These are phyloP conservation scores for Phymanthus crucifer DNA, from an alignment of 92 coral and sea anemone genomes.

Conservation along the genomic window DNA sequence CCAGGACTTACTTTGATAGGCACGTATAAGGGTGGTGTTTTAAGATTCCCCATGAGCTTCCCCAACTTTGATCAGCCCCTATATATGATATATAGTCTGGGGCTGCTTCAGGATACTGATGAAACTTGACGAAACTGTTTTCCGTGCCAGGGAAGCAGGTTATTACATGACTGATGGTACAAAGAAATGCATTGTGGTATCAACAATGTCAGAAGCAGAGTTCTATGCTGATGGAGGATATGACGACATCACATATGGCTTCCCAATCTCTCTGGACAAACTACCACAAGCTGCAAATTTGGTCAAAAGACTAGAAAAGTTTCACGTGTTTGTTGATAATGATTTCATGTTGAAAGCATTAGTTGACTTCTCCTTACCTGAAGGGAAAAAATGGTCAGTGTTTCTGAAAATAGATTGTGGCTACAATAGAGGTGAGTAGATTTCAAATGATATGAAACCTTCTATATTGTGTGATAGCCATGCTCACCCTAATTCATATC, in stretches of 20 bases:
- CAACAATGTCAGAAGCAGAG: conserved; percentile 90
- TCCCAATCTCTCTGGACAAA: conserved; percentile 80
- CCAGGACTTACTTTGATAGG: no score
- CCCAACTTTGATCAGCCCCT: no score
- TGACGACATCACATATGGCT: conserved; percentile 90
- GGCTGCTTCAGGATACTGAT: no score
- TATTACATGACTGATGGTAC: conserved; percentile 81
- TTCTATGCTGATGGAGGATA: conserved; percentile 78
- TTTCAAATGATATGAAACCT: no score
- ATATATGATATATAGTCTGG: no score
- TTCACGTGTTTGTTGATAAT: conserved; percentile 83
- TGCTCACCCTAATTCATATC: no score
- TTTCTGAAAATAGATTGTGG: conserved; percentile 86
- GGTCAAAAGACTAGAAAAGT: conserved; percentile 52
- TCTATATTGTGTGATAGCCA: no score
- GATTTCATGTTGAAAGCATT: conserved; percentile 64
- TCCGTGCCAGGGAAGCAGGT: conserved; percentile 70
- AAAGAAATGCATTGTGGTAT: conserved; percentile 73
- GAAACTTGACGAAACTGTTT: no score
- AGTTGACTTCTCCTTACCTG: conserved; percentile 32
- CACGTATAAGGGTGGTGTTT: no score
- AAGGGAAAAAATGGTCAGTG: conserved; percentile 82
- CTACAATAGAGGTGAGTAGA: conserved; percentile 64
- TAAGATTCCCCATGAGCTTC: no score
- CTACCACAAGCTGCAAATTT: conserved; percentile 73